phyloP scores from a whole-genome alignment of 2,888 invertebrate species.

The Catocala nupta region DNA sequence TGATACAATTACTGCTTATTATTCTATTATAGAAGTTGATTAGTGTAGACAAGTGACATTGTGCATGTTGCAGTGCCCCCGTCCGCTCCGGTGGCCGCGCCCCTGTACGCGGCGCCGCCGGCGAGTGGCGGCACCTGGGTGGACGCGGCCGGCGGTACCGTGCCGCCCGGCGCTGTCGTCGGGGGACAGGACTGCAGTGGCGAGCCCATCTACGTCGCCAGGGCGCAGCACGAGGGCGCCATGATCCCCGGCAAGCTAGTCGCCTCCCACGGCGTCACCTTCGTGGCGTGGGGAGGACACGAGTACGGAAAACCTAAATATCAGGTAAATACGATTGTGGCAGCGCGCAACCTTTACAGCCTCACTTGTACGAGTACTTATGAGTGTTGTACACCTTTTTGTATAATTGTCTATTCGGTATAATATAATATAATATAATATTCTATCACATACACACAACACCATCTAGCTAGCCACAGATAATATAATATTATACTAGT shows the following conservation, averaged over 20 bases:
- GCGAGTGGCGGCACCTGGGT: constrained; percentile 84
- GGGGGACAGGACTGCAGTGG: constrained; percentile 88
- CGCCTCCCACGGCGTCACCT: constrained; percentile 92
- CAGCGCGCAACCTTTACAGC: too few species aligned
- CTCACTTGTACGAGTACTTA: too few species aligned
- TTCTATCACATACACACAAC: too few species aligned
- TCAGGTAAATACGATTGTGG: constrained; percentile 83
- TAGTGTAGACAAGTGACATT: neutral
- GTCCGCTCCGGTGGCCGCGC: constrained; percentile 73
- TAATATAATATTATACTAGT: too few species aligned
- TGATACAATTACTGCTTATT: neutral
- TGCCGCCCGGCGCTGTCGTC: constrained; percentile 91
- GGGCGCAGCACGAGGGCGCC: constrained; percentile 93
- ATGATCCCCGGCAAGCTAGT: constrained; percentile 94
- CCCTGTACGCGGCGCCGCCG: constrained; percentile 65
- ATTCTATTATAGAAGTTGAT: neutral
- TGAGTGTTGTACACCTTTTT: too few species aligned
- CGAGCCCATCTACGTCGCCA: constrained; percentile 89
- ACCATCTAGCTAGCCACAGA: too few species aligned
- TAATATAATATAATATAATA: too few species aligned
- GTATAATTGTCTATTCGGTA: too few species aligned
- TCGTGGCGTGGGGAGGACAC: constrained; percentile 93
- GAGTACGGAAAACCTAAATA: constrained; percentile 93
- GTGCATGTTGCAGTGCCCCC: constrained; percentile 57
- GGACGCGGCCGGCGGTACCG: constrained; percentile 87